Percentiles rank a stretch among this genome's conserved stretches.
Evolutionary conservation across 2,113 vertebrate genomes (phyloP).

Genomic region (Pituophis catenifer): DNA sequence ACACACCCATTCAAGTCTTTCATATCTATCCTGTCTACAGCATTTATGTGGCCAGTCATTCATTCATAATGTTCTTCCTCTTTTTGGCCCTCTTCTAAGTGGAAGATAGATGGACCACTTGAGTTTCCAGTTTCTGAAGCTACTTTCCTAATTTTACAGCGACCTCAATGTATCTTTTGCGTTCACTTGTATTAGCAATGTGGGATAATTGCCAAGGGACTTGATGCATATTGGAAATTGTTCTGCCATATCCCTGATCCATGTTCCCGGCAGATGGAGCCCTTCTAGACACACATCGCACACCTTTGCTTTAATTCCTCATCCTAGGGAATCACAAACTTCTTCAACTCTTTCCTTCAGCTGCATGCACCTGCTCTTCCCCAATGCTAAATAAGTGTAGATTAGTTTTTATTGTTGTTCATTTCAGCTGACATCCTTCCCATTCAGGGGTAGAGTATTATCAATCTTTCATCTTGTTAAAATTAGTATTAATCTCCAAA

Average conservation of each 20-base stretch:
- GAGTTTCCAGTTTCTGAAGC: background rate
- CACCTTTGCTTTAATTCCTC: background rate
- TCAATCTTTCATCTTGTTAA: background rate
- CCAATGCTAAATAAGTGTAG: background rate
- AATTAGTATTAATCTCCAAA: background rate
- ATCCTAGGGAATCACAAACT: background rate
- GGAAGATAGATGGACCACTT: background rate
- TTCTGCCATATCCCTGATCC: background rate
- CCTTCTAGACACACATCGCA: background rate
- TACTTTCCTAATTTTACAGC: background rate
- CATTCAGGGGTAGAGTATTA: background rate
- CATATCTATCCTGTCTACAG: background rate
- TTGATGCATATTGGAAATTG: background rate
- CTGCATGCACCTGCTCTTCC: background rate
- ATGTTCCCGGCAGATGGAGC: background rate
- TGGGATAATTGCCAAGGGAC: background rate
- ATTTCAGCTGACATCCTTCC: background rate
- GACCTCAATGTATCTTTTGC: background rate
- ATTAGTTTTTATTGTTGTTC: background rate
- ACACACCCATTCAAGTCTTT: background rate
- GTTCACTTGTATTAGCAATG: background rate
- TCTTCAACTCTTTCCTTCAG: background rate
- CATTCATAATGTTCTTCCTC: background rate
- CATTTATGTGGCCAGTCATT: background rate
- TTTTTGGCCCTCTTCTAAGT: background rate